A percentile compares a stretch with the other conserved stretches of the same genome.
Conservation (phyloP, 2,797 vertebrate genomes). For the Mergus octosetaceus region DNA sequence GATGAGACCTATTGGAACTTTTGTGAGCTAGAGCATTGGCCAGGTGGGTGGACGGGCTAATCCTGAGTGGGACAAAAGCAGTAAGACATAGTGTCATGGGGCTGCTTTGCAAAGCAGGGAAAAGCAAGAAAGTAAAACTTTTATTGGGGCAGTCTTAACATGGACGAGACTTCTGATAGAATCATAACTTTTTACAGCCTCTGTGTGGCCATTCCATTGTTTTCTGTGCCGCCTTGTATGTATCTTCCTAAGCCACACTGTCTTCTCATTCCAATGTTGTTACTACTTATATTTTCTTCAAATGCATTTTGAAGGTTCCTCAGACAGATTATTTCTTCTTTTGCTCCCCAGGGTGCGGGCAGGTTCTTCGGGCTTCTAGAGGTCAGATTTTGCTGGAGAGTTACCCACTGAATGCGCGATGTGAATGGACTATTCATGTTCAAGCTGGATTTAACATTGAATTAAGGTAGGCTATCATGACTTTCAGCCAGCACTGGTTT, state of each 20-base stretch:
- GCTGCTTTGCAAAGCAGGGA: neutral
- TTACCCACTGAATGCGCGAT: constrained; percentile 94
- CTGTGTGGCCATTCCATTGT: neutral
- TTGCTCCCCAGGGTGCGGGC: constrained; percentile 87
- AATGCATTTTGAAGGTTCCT: neutral
- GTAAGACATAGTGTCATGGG: neutral
- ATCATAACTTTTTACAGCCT: neutral
- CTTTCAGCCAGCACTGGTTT: neutral
- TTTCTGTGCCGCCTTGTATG: neutral
- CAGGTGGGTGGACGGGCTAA: neutral
- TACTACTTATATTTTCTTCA: neutral
- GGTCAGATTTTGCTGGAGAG: constrained; percentile 94
- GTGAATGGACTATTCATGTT: constrained; percentile 94
- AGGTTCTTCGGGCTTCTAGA: constrained; percentile 86
- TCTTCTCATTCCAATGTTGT: neutral
- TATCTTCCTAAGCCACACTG: neutral
- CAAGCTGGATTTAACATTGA: constrained; percentile 88
- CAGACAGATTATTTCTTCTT: neutral
- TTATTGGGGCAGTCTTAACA: neutral
- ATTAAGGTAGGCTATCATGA: constrained; percentile 81
- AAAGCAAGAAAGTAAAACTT: neutral
- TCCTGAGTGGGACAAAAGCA: neutral
- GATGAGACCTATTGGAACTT: neutral
- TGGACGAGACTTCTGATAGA: neutral
- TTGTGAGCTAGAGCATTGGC: neutral